Percentiles rank a stretch among this genome's conserved stretches.
Conservation (phyloP, 2,113 vertebrate species). For the Gobius niger region DNA sequence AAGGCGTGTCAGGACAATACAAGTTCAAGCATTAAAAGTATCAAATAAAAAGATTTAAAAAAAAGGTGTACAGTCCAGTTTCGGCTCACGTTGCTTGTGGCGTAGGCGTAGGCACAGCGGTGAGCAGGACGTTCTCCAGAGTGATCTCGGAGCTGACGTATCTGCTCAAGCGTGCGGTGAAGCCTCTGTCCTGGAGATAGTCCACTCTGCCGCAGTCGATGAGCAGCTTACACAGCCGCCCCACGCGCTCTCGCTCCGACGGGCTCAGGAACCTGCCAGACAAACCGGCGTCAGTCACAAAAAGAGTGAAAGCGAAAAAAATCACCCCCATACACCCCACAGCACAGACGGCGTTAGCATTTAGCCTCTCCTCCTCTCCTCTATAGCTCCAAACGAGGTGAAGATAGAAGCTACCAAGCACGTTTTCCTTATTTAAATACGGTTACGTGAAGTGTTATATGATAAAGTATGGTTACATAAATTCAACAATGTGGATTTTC, state of each 20-base stretch:
- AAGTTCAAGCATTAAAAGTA: background rate
- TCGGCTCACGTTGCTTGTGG: background rate
- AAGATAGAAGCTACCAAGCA: too few species aligned
- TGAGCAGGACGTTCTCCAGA: conserved; percentile 93
- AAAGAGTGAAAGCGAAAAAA: too few species aligned
- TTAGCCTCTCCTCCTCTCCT: too few species aligned
- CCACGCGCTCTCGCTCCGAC: conserved; percentile 83
- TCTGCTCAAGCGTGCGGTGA: conserved; percentile 72
- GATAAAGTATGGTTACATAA: too few species aligned
- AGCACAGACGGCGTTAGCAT: too few species aligned
- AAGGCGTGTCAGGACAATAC: too few species aligned
- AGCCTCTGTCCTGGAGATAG: conserved; percentile 83
- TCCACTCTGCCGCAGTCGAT: conserved; percentile 86
- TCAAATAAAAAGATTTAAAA: background rate
- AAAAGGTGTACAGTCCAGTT: background rate
- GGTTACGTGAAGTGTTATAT: too few species aligned
- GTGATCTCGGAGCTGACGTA: conserved; percentile 83
- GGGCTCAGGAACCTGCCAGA: conserved; percentile 74
- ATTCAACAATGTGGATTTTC: too few species aligned
- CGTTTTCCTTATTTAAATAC: too few species aligned
- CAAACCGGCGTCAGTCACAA: too few species aligned
- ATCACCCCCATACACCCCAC: too few species aligned
- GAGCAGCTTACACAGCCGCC: conserved; percentile 86
- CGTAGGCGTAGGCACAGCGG: conserved; percentile 74
- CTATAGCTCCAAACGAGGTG: too few species aligned